A percentile compares a stretch with the other conserved stretches of the same genome.
These are phyloP conservation scores for Leucopsar rothschildi DNA, from an alignment of 2,113 vertebrate genomes.

Conservation along the genomic window DNA sequence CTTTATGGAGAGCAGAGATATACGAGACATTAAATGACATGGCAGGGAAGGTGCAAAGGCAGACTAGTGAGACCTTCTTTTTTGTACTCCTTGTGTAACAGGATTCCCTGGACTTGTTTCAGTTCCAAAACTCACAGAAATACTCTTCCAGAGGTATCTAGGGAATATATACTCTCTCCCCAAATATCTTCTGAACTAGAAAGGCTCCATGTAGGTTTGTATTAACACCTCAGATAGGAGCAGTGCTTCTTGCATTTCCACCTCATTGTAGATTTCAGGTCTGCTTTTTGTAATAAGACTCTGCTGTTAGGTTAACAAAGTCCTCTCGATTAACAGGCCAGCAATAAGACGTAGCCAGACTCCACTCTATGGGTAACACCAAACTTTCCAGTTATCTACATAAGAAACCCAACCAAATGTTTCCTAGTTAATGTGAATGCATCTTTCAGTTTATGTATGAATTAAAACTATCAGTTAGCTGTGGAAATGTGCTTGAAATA, in stretches of 20 bases:
- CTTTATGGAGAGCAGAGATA: not conserved
- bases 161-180: accelerated
- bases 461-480: not conserved
- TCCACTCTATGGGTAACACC: not conserved
- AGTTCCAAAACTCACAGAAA: not conserved
- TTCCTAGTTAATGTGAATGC: not conserved
- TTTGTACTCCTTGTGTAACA: not conserved
- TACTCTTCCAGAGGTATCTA: not conserved
- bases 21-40: not conserved
- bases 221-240: not conserved
- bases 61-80: not conserved
- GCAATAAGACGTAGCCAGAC: not conserved
- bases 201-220: not conserved
- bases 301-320: not conserved
- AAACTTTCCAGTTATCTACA: not conserved
- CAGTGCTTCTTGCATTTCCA: not conserved
- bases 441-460: not conserved
- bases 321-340: not conserved
- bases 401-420: not conserved
- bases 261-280: not conserved
- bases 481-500: not conserved
- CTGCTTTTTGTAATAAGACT: not conserved
- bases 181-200: not conserved
- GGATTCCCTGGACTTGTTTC: not conserved
- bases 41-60: not conserved